Evolutionary conservation across 2,113 vertebrate species (phyloP).

Genomic region (Chaetodon trifascialis): DNA sequence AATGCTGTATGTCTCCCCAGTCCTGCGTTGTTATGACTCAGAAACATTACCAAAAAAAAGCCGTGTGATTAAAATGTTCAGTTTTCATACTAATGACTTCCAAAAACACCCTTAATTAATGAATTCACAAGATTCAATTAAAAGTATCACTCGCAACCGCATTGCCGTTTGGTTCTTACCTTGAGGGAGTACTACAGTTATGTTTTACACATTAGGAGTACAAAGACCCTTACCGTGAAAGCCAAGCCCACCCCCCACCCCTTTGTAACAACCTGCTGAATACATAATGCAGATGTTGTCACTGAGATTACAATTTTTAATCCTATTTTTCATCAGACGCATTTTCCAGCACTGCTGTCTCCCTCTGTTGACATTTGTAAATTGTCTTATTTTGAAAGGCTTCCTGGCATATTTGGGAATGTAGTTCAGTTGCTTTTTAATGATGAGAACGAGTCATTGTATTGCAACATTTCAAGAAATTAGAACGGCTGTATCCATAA

Average conservation of each 20-base stretch:
- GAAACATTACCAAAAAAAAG: constrained; percentile 10
- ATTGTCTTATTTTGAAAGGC: neutral
- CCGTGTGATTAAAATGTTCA: constrained; percentile 26
- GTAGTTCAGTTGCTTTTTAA: neutral
- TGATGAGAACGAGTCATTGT: neutral
- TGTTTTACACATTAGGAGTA: constrained; percentile 30
- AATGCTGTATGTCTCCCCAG: neutral
- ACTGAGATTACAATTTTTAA: constrained; percentile 19
- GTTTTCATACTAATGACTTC: constrained; percentile 42
- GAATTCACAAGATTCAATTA: constrained; percentile 29
- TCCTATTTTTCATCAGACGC: constrained; percentile 32
- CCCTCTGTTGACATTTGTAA: neutral
- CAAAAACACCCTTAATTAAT: constrained; percentile 34
- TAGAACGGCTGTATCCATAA: neutral
- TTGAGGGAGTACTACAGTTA: constrained; percentile 19
- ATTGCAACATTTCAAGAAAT: neutral
- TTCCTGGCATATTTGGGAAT: neutral
- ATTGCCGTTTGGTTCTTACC: constrained; percentile 16
- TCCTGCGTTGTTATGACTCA: neutral
- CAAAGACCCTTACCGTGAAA: constrained; percentile 2
- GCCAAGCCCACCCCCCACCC: neutral
- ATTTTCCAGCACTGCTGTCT: constrained; percentile 12
- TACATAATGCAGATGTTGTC: constrained; percentile 21
- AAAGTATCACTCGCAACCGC: constrained; percentile 36
- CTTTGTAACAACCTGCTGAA: constrained; percentile 11